Base-by-base conservation (phyloP, 2,113 vertebrate species). In the Cinclus mexicanus region DNA sequence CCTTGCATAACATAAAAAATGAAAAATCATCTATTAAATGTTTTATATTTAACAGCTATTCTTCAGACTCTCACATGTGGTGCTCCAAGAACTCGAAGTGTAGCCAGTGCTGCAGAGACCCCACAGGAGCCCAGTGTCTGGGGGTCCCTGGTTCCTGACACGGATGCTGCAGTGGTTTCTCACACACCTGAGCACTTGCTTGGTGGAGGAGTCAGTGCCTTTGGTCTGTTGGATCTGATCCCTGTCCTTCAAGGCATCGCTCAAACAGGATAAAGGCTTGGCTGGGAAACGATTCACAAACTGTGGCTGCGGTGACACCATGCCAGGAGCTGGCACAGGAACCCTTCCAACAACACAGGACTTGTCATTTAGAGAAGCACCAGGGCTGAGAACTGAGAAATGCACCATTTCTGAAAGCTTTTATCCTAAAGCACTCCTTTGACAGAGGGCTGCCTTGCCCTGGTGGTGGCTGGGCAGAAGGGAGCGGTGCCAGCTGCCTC, bases 101-200 rank as follows among this genome's bases (percentile, higher is more conserved):
- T 4, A 12, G 7, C 20, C 47, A 6, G 6, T 0, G 6, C 18
- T 64, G 53, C 6, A 14, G 71, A 23, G 72, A 1, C 16, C 15
- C 29, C 52, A 2, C 16, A 3, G 23, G 2, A 10, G 12, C 0
- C 9, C 33, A 14, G 18, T 1, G 1, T 12, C 9, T 7, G 4
- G 33, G 50, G 31, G 6, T 11, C 7, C 39, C 49, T 60, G 44
- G 9, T 11, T 33, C 60, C 59, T 19, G 1, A 2, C 10, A 10
- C 0, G 1, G 33, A 3, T 1, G 8, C 4, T 21, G 18, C 31
- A 5, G 33, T 1, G 3, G 9, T 7, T 42, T 22, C 64, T 69
- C 3, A 0, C 72, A 23, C 49, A 3, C 14, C 52, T 14, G 56
- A 3, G 7, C n/a, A 0, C 0, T 0, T 3, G 5, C 25, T 10